These are phyloP conservation scores for Diadumene lineata DNA, from an alignment of 92 coral and sea anemone genomes.

Conservation along the genomic window DNA sequence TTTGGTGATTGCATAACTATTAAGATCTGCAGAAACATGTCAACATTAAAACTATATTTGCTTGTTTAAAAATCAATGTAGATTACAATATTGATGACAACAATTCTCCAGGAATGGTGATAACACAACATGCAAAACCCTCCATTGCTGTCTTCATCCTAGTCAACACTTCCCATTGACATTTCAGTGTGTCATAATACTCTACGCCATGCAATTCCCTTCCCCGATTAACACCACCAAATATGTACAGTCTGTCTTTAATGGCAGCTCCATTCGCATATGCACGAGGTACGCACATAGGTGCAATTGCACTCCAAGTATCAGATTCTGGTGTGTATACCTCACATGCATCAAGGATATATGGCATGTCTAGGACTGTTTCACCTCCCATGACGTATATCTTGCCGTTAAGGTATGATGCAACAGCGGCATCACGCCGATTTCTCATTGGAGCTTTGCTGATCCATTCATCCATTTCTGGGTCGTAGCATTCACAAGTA, in stretches of 20 bases:
- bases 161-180: conserved; percentile 62
- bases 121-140: conserved; percentile 72
- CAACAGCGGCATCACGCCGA: conserved; percentile 69
- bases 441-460: conserved; percentile 64
- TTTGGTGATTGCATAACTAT: no score
- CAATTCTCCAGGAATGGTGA: conserved; percentile 82
- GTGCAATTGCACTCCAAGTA: conserved; percentile 62
- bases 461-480: conserved; percentile 54
- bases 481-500: conserved; percentile 65
- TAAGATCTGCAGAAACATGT: no score
- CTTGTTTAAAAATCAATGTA: no score
- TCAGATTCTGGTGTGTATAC: conserved; percentile 57
- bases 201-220: conserved; percentile 76
- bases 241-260: conserved; percentile 58
- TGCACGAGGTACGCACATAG: conserved; percentile 61
- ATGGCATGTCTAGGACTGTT: conserved; percentile 58
- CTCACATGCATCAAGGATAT: conserved; percentile 69
- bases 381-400: conserved; percentile 78
- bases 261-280: conserved; percentile 64
- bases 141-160: conserved; percentile 65
- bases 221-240: conserved; percentile 69
- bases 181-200: conserved; percentile 71
- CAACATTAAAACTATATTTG: no score
- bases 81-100: conserved; percentile 41
- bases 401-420: conserved; percentile 38